Conservation (phyloP, 2,888 invertebrate species). For the Neoitamus cyanurus region DNA sequence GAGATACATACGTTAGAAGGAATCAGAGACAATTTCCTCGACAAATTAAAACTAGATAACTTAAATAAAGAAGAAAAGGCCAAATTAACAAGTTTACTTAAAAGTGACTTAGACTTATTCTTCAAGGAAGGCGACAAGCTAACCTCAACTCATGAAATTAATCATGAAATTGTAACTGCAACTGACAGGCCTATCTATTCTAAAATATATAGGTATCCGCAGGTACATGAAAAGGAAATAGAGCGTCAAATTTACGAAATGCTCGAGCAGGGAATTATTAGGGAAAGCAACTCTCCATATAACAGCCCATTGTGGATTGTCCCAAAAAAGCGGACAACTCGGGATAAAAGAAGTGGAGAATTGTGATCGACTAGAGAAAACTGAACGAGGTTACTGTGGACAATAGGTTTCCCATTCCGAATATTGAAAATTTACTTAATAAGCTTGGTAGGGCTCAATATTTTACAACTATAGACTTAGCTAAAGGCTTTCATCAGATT, state of each 20-base stretch:
- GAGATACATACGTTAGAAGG: conserved; percentile 50
- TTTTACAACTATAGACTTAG: conserved; percentile 48
- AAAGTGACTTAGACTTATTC: conserved; percentile 13
- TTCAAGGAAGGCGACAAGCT: conserved; percentile 41
- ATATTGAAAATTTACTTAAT: conserved; percentile 51
- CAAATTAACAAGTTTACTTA: conserved; percentile 9
- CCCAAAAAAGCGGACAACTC: conserved; percentile 51
- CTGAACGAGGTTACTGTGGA: conserved; percentile 51
- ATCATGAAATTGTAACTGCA: conserved; percentile 44
- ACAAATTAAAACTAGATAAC: conserved; percentile 35
- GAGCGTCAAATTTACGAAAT: conserved; percentile 48
- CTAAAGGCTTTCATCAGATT: conserved; percentile 51
- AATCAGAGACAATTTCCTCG: conserved; percentile 29
- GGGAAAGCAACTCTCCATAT: conserved; percentile 51
- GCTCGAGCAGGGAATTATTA: conserved; percentile 45
- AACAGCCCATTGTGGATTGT: conserved; percentile 52
- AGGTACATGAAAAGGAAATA: conserved; percentile 50
- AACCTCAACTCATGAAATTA: conserved; percentile 26
- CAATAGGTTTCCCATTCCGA: conserved; percentile 53
- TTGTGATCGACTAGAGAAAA: conserved; percentile 47
- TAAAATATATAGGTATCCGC: conserved; percentile 46
- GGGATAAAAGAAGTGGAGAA: conserved; percentile 50
- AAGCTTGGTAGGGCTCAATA: conserved; percentile 51
- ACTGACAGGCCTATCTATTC: conserved; percentile 30
- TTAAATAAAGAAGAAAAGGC: conserved; percentile 38